Evolutionary conservation across 2,797 vertebrate species (phyloP), one percentile per base, ranked within the genome.

Genomic region (Sardinella longiceps): DNA sequence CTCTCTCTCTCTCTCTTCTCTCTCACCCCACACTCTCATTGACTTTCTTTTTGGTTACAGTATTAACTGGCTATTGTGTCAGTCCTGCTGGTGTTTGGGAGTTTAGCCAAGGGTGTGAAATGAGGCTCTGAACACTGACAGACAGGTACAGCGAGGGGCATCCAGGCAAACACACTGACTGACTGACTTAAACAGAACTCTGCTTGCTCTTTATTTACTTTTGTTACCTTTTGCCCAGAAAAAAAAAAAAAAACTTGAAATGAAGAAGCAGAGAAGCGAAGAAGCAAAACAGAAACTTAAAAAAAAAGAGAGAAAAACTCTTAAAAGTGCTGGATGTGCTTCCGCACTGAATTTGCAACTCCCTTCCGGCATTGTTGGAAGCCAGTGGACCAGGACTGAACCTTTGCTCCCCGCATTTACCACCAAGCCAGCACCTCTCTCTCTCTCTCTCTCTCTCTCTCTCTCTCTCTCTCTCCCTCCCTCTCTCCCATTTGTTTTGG

Each of bases 371-470:
- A 93, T 95, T 94, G 93, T 94, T 93, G 90, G 88, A 92, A 95
- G 92, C 90, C 92, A 91, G 88, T 91, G 93, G 92, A 94, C 92
- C 94, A 93, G 89, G 92, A 91, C 92, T 86, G 87, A 92, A 91
- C 92, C 89, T 93, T 92, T 91, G 85, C 89, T 89, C 89, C 89
- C 89, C 86, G 89, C 82, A 84, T 90, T 83, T 90, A 84, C 88
- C 89, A 89, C 85, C 87, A 92, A 89, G 93, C 90, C 89, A 81
- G 84, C 82, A 90, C 93, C 91, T 90, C 93, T 92, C 91, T 89
- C 90, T 85, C 92, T 88, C 92, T 5, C 33, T 89, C 87, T 84
- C 12, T 11, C 60, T 28, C 58, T 25, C 9, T 25, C 58, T 60
- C 58, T 60, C 23, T 60, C 23, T 60, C n/a, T n/a, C n/a, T n/a